A percentile compares a stretch with the other conserved stretches of the same genome.
Evolutionary conservation across 92 coral and sea anemone species (phyloP).

Genomic region (Zoanthus solanderi): DNA sequence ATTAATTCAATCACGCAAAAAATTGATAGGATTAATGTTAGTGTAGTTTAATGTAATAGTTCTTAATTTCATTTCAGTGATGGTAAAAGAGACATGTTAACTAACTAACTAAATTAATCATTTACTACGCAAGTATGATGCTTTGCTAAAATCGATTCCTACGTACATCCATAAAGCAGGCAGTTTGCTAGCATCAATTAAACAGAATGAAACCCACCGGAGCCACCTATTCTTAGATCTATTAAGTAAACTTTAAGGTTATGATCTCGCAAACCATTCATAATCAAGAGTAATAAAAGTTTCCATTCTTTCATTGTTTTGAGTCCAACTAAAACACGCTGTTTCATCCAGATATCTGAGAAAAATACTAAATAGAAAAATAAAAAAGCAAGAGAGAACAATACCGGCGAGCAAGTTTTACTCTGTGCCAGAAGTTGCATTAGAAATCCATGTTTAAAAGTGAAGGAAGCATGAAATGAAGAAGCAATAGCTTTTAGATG

Average conservation of each 20-base stretch:
- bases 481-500: conserved; percentile 8
- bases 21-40: conserved; percentile 26
- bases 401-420: neutral
- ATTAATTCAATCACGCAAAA: conserved; percentile 7
- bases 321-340: neutral
- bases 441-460: neutral
- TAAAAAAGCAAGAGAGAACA: neutral
- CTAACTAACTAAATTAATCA: neutral
- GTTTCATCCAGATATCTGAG: neutral
- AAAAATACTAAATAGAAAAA: neutral
- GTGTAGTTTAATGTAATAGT: neutral
- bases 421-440: neutral
- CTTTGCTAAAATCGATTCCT: neutral
- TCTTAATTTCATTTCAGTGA: neutral
- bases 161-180: neutral
- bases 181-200: neutral
- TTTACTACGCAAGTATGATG: conserved; percentile 8
- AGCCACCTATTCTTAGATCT: neutral
- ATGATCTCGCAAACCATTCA: neutral
- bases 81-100: conserved; percentile 3
- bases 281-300: neutral
- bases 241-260: neutral
- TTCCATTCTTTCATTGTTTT: neutral
- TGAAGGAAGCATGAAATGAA: conserved; percentile 6
- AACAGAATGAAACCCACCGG: neutral